Conservation (phyloP, 2,113 vertebrate species). For the Alethe diademata region DNA sequence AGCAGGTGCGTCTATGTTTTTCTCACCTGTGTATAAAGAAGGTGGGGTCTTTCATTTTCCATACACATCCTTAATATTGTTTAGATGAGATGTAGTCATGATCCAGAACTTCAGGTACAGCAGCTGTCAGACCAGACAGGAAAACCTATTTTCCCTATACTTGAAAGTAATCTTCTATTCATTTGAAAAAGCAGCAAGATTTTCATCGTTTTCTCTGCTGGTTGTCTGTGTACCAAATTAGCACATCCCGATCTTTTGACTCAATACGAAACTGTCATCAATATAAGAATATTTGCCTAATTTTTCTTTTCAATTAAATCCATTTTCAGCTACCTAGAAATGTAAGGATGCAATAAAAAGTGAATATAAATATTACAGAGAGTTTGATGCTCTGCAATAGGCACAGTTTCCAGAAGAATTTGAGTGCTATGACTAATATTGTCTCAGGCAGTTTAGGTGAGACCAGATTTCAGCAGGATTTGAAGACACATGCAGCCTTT, state of each 20-base stretch:
- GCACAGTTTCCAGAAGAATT: not conserved
- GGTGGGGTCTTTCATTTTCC: not conserved
- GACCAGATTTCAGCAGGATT: not conserved
- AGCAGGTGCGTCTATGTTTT: rapidly evolving
- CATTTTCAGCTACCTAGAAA: not conserved
- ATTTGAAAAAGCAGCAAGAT: not conserved
- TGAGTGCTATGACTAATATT: not conserved
- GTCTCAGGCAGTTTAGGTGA: not conserved
- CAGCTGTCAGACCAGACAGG: not conserved
- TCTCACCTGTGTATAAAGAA: not conserved
- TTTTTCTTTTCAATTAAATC: not conserved
- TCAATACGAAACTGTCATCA: not conserved
- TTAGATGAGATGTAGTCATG: not conserved
- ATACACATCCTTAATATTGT: not conserved
- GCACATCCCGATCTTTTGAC: not conserved
- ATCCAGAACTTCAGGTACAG: not conserved
- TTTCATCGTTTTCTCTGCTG: not conserved
- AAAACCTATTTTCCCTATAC: not conserved
- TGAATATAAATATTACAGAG: not conserved
- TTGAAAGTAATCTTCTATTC: not conserved
- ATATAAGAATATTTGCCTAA: not conserved
- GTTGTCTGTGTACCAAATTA: not conserved
- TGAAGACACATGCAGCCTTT: not conserved
- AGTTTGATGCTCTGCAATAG: not conserved
- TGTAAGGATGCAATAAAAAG: not conserved